phyloP scores from a whole-genome alignment of 2,888 invertebrate genomes.

The Craniophora ligustri region DNA sequence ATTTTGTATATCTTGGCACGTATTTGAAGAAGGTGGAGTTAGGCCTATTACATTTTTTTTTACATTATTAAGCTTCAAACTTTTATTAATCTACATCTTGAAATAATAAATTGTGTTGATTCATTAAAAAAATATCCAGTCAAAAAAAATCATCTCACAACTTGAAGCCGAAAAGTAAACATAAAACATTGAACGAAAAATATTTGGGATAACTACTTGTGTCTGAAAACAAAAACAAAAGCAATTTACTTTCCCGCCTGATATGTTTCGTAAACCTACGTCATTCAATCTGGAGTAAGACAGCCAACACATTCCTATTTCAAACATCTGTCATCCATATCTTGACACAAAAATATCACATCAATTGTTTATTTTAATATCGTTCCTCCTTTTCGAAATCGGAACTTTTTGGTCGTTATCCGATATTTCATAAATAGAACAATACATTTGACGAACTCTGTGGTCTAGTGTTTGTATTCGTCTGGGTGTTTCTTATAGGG shows the following conservation, averaged over 20 bases:
- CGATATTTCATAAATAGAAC: constrained; percentile 2
- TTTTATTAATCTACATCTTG: too few relatives aligned
- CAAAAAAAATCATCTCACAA: too few relatives aligned
- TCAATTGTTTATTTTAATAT: constrained; percentile 17
- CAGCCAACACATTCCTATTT: constrained; percentile 29
- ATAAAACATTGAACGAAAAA: not conserved
- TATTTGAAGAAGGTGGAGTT: too few relatives aligned
- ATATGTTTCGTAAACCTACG: constrained; percentile 18
- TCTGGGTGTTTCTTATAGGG: too few relatives aligned
- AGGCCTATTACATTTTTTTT: too few relatives aligned
- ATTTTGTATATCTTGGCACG: too few relatives aligned
- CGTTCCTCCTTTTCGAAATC: not conserved
- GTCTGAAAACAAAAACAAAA: constrained; percentile 30
- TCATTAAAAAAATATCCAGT: too few relatives aligned
- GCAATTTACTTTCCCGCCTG: constrained; percentile 36
- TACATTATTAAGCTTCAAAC: too few relatives aligned
- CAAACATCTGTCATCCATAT: constrained; percentile 42
- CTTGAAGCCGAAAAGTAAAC: not conserved
- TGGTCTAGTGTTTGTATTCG: too few relatives aligned
- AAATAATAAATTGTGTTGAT: too few relatives aligned
- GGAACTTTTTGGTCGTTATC: not conserved
- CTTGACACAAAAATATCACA: constrained; percentile 25
- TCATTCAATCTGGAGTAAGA: constrained; percentile 38
- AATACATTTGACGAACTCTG: too few relatives aligned
- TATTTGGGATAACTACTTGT: not conserved